These are phyloP conservation scores for Malaclemys terrapin DNA, from an alignment of 2,113 vertebrate genomes.

Conservation along the genomic window DNA sequence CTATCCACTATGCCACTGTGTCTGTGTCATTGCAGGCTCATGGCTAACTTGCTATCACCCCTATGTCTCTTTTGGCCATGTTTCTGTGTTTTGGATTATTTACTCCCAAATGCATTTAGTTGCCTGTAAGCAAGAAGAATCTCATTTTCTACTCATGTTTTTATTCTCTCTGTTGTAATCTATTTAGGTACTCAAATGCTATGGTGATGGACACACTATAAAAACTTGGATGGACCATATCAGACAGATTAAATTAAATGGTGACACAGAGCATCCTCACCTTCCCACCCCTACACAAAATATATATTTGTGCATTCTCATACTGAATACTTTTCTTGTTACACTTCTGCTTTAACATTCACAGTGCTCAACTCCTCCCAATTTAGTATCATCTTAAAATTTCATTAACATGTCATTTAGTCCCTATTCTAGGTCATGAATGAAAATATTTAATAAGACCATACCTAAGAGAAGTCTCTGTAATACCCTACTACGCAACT, in stretches of 20 bases:
- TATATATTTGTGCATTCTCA: background rate
- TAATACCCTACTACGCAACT: background rate
- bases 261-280: constrained; percentile 33
- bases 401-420: background rate
- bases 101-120: constrained; percentile 35
- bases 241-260: constrained; percentile 3
- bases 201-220: constrained; percentile 4
- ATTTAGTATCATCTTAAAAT: background rate
- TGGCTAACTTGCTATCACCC: background rate
- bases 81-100: constrained; percentile 58
- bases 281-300: background rate
- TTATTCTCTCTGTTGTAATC: background rate
- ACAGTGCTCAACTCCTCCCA: constrained; percentile 35
- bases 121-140: constrained; percentile 48
- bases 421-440: background rate
- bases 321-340: constrained; percentile 20
- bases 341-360: background rate
- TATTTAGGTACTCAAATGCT: background rate
- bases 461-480: background rate
- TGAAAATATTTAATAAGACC: background rate
- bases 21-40: constrained; percentile 43
- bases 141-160: constrained; percentile 23
- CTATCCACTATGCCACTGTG: background rate
- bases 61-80: constrained; percentile 43
- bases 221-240: constrained; percentile 7